Evolutionary conservation across 2,888 invertebrate species (phyloP).

Genomic region (Drosophila mettleri): DNA sequence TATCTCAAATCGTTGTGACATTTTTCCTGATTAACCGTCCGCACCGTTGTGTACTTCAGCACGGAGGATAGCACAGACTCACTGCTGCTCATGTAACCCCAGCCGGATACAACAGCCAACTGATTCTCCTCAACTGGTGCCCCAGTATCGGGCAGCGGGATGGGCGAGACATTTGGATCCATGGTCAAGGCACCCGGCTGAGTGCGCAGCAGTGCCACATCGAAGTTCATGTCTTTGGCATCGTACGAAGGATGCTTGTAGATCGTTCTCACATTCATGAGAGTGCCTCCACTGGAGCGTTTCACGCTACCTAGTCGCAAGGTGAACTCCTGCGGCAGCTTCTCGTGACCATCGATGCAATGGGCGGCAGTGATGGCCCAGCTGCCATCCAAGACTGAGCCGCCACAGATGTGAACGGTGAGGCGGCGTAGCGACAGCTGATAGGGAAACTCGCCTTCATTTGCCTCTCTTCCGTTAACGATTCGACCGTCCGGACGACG

Average conservation of each 20-base stretch:
- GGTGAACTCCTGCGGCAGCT: constrained; percentile 67
- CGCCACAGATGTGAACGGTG: constrained; percentile 81
- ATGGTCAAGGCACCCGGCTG: constrained; percentile 57
- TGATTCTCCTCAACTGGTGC: constrained; percentile 58
- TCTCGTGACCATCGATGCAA: constrained; percentile 78
- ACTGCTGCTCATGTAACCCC: constrained; percentile 80
- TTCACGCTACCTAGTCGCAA: constrained; percentile 74
- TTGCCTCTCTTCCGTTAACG: constrained; percentile 81
- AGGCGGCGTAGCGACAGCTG: constrained; percentile 82
- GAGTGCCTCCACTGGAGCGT: constrained; percentile 71
- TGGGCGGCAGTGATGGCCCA: constrained; percentile 83
- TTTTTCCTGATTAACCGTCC: constrained; percentile 73
- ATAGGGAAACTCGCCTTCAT: constrained; percentile 80
- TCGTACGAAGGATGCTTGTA: constrained; percentile 81
- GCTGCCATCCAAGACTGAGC: constrained; percentile 73
- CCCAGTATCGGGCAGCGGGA: constrained; percentile 60
- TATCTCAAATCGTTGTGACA: constrained; percentile 67
- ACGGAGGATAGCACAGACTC: constrained; percentile 73
- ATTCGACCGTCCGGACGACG: constrained; percentile 73
- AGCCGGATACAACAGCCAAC: constrained; percentile 78
- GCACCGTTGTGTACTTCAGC: constrained; percentile 78
- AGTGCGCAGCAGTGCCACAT: constrained; percentile 80
- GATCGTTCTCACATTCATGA: constrained; percentile 72
- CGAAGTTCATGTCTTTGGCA: constrained; percentile 80
- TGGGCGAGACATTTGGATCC: constrained; percentile 67